Base-by-base conservation (phyloP, 2,888 invertebrate species). In the Apotomis capreana region DNA sequence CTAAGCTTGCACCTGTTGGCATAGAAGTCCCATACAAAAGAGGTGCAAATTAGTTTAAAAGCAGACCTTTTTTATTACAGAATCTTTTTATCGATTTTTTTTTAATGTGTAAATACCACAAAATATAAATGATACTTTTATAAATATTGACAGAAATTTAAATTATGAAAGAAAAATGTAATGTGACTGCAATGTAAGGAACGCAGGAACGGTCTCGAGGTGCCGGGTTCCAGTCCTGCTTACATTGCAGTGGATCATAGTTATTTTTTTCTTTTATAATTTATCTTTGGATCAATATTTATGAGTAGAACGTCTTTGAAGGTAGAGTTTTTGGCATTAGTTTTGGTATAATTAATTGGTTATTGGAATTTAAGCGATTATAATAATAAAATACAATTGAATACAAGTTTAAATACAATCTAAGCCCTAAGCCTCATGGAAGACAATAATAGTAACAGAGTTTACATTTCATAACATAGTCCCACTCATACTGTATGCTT, bases 401-500 rank as follows among this genome's bases (percentile, higher is more conserved):
- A 62, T 70, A 73, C 69, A 74, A 37, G 62, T 71, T 75, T 75
- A 74, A 69, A 68, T 70, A 74, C 57, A 70, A 76, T 78, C 77
- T 84, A 84, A 84, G 81, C 81, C 75, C 80, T 79, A 78, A 58
- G 80, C 80, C 84, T 83, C 73, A 83, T 88, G 90, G 90, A 91
- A 91, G 89, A 90, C 90, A 75, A 81, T 78, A 83, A 80, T 83
- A 72, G 63, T 72, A 83, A 80, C 75, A 83, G 75, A 84, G 85
- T 83, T 84, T 84, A 78, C 75, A 74, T 78, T 78, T 65, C 75
- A 64, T 76, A 74, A 76, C 60, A 81, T 77, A 78, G 80, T 74
- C 74, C 58, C 75, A 76, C 75, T 75, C 78, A 78, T 75, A 77
- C 60, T 71, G 70, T 74, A 75, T 71, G 73, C 73, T 69, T 74